Conservation (phyloP, 2,797 vertebrate genomes). For the Ctenochaetus hawaiiensis region DNA sequence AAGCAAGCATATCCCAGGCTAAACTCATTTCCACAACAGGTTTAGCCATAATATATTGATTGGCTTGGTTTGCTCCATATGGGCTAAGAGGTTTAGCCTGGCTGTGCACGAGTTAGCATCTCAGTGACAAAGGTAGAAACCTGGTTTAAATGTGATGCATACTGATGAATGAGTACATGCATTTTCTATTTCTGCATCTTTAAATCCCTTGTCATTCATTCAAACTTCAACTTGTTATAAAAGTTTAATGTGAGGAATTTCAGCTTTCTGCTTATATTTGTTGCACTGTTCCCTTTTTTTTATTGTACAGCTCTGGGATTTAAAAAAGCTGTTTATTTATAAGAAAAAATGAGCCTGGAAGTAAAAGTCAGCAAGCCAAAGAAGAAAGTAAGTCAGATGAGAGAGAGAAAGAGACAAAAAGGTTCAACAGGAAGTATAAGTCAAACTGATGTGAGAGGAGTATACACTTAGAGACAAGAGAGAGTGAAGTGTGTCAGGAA, state of each 20-base stretch:
- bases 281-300: background rate
- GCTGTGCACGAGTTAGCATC: background rate
- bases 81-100: slow-evolving; percentile 19
- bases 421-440: background rate
- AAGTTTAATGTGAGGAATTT: background rate
- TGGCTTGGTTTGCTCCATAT: slow-evolving; percentile 36
- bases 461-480: slow-evolving; percentile 7
- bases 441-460: slow-evolving; percentile 23
- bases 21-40: slow-evolving; percentile 31
- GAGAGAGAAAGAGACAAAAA: background rate
- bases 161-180: background rate
- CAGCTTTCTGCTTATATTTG: background rate
- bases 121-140: background rate
- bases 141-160: background rate
- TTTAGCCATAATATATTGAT: slow-evolving; percentile 49
- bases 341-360: background rate
- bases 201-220: background rate
- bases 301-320: background rate
- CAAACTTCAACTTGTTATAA: background rate
- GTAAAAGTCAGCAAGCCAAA: background rate
- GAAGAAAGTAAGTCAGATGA: background rate
- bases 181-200: background rate
- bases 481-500: slow-evolving; percentile 37
- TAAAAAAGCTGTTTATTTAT: background rate
- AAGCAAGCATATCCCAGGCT: slow-evolving; percentile 8